A percentile compares a stretch with the other conserved stretches of the same genome.
Evolutionary conservation across 2,888 invertebrate species (phyloP).

Genomic region (Serrognathus titanus): DNA sequence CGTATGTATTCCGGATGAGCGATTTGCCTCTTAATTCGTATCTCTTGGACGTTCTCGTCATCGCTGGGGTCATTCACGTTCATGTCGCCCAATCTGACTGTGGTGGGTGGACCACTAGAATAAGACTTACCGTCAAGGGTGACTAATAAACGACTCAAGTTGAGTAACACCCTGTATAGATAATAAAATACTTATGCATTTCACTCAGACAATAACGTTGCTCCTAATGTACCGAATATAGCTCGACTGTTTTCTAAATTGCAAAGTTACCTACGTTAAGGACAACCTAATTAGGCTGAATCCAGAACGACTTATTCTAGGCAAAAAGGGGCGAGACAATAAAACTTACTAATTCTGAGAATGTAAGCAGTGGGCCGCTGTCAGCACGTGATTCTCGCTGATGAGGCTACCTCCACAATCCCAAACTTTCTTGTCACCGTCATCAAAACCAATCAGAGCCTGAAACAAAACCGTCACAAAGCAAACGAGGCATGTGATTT

Average conservation of each 20-base stretch:
- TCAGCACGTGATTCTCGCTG: constrained; percentile 52
- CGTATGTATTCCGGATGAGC: constrained; percentile 42
- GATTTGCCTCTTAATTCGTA: constrained; percentile 30
- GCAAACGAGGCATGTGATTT: no score
- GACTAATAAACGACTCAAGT: no score
- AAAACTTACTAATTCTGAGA: constrained; percentile 9
- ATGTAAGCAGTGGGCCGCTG: constrained; percentile 57
- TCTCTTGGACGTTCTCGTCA: constrained; percentile 39
- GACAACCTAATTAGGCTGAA: no score
- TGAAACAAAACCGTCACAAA: not conserved
- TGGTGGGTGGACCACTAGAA: constrained; percentile 16
- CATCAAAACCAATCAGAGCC: not conserved
- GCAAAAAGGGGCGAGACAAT: not conserved
- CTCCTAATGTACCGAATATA: no score
- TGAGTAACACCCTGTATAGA: no score
- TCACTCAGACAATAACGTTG: no score
- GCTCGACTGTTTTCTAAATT: no score
- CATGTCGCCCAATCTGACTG: constrained; percentile 23
- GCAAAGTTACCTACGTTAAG: no score
- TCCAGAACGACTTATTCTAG: no score
- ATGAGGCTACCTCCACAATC: constrained; percentile 57
- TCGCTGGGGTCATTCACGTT: constrained; percentile 29
- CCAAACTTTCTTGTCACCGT: constrained; percentile 47
- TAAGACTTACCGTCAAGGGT: no score
- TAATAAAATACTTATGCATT: no score